Evolutionary conservation across 2,797 vertebrate species (phyloP), one percentile per base, ranked within the genome.

Genomic region (Capromys pilorides): DNA sequence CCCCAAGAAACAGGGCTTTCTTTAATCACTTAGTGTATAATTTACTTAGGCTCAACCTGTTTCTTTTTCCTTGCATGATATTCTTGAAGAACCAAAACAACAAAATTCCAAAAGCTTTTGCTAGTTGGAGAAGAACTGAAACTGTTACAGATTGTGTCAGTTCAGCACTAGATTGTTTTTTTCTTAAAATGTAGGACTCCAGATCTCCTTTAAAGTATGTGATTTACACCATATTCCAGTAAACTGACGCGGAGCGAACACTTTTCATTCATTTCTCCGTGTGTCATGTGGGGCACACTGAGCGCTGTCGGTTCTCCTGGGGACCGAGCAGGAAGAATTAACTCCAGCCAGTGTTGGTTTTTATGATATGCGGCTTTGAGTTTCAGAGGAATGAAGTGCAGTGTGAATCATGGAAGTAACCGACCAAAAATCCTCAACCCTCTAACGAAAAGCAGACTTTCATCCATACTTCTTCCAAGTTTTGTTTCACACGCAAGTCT

Each of bases 21-120:
- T 97, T 94, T 69, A 97, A 96, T 95, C 97, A 97, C 97, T 96
- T 61, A 39, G 31, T 92, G 85, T 61, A 80, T 31, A 67, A 75
- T 95, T 96, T 45, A 81, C 45, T 89, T 96, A 95, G 91, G 22
- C 91, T 97, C 92, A 66, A 92, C 88, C 28, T 80, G 73, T 93
- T 41, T 95, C 96, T 93, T 79, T 79, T 49, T 71, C 21, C 59
- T 86, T 94, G 93, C 84, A 96, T 5, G 14, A 88, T 88, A 41
- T 67, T 59, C 96, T 96, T 97, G 89, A 95, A 98, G 91, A 81
- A 88, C 57, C 73, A 96, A 94, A 78, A 77, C 39, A 95, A 96
- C 81, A n/a, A 69, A 45, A 93, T 97, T 98, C 94, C 93, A 95
- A 97, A 98, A 97, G 82, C 67, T 85, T 97, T 96, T 93, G 80